Base-by-base conservation (phyloP, 2,797 vertebrate genomes). In the Toxotes lorentzi region DNA sequence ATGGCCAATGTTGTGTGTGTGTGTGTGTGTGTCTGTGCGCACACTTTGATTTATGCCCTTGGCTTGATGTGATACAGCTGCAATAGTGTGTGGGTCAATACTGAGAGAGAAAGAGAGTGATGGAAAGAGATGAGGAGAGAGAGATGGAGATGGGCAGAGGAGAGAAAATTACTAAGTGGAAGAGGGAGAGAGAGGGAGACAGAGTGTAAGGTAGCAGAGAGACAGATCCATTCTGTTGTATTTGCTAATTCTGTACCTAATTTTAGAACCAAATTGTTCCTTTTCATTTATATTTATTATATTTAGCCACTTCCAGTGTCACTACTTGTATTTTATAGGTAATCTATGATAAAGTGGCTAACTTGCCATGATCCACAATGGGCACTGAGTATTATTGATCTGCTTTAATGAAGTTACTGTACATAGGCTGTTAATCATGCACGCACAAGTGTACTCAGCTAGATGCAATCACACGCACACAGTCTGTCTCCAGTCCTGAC, bases 61-160 rank as follows among this genome's bases (percentile, higher is more conserved):
- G 78, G 89, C 88, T 87, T 78, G 80, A 89, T 87, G 85, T 43
- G 82, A 86, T 89, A 81, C 85, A 89, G 88, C 89, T 90, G 88
- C 83, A 84, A 50, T 43, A 59, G 75, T 83, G 89, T 88, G 88
- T 68, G 84, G 88, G 86, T 92, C 84, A 91, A 82, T 81, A 81
- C 57, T 48, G 73, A 76, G 62, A 78, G 71, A 81, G 71, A 61
- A 58, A 76, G 79, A n/a, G 32, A 60, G 57, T 5, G 66, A 83
- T 53, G 70, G 66, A 74, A 51, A 78, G 65, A 54, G 60, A 61
- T 21, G 62, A 54, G n/a, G 32, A 27, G 64, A 63, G 70, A 75
- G 67, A 67, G 72, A 66, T 65, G 75, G 64, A 75, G 77, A 71
- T 68, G 59, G 69, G 83, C 68, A 76, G 78, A 77, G 76, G 72